Percentiles rank a stretch among this genome's conserved stretches.
Evolutionary conservation across 1,140 invertebrate species (phyloP).

Genomic region (Holotrichia oblita): DNA sequence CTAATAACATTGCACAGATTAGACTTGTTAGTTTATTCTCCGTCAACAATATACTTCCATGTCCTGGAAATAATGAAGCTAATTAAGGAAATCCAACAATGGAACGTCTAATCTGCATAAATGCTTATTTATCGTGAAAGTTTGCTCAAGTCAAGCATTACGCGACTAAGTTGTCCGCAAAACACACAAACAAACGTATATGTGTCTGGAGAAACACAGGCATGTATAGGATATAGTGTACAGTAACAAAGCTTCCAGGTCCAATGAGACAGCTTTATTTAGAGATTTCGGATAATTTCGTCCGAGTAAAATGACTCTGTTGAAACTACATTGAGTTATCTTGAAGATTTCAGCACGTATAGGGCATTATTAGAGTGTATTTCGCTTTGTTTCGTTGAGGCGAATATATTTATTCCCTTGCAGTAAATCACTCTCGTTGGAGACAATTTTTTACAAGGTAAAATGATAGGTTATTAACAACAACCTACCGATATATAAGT

Average conservation of each 20-base stretch:
- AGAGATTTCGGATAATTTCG: neutral
- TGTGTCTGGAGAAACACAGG: too few species aligned
- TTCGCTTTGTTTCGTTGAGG: neutral
- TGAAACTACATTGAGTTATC: neutral
- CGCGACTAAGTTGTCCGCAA: neutral
- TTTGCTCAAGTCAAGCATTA: constrained; percentile 26
- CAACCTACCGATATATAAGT: too few species aligned
- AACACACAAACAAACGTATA: constrained; percentile 21
- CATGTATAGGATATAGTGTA: neutral
- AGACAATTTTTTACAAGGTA: too few species aligned
- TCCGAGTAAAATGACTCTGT: neutral
- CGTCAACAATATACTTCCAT: constrained; percentile 3
- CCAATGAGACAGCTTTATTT: neutral
- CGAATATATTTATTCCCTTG: too few species aligned
- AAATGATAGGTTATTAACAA: too few species aligned
- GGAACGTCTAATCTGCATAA: constrained; percentile 32
- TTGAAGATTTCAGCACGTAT: too few species aligned
- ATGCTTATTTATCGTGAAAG: constrained; percentile 14
- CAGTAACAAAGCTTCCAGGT: neutral
- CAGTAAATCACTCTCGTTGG: too few species aligned
- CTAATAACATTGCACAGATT: too few species aligned
- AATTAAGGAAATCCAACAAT: constrained; percentile 20
- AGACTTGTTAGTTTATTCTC: too few species aligned
- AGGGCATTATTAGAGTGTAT: neutral
- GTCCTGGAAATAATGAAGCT: constrained; percentile 5